These are phyloP conservation scores for Plodia interpunctella DNA, from an alignment of 1,140 invertebrate genomes.

Conservation along the genomic window DNA sequence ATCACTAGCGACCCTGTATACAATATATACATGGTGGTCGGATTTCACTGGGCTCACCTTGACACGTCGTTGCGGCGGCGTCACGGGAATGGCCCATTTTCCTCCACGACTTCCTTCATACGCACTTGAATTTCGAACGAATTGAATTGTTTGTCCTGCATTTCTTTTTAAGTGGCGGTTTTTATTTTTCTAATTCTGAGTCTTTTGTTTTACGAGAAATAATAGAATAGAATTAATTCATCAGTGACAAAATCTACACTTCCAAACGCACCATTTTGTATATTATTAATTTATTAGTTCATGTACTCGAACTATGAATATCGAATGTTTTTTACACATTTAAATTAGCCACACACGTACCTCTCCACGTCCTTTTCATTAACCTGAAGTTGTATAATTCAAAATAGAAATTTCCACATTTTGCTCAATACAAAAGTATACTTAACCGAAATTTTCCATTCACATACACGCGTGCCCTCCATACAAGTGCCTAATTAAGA, in stretches of 20 bases:
- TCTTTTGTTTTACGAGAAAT: no score
- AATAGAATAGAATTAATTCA: no score
- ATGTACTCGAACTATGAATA: no score
- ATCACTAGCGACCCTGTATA: constrained; percentile 18
- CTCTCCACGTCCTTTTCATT: no score
- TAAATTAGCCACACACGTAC: no score
- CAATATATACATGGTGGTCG: constrained; percentile 63
- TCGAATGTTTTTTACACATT: no score
- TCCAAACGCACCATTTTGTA: no score
- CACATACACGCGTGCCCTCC: constrained; percentile 6
- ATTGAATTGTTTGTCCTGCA: not conserved
- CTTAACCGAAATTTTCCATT: not conserved
- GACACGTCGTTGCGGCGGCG: constrained; percentile 62
- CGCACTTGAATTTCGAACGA: not conserved
- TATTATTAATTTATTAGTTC: no score
- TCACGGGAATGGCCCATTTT: constrained; percentile 44
- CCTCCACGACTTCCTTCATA: constrained; percentile 13
- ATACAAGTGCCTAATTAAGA: constrained; percentile 39
- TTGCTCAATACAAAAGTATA: not conserved
- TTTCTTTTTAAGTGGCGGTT: not conserved
- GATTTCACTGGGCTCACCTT: constrained; percentile 52
- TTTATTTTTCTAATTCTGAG: no score
- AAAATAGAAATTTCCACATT: no score
- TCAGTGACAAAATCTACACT: no score
- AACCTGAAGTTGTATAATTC: no score